Conservation (phyloP, 2,888 invertebrate genomes). For the Elmis aenea region DNA sequence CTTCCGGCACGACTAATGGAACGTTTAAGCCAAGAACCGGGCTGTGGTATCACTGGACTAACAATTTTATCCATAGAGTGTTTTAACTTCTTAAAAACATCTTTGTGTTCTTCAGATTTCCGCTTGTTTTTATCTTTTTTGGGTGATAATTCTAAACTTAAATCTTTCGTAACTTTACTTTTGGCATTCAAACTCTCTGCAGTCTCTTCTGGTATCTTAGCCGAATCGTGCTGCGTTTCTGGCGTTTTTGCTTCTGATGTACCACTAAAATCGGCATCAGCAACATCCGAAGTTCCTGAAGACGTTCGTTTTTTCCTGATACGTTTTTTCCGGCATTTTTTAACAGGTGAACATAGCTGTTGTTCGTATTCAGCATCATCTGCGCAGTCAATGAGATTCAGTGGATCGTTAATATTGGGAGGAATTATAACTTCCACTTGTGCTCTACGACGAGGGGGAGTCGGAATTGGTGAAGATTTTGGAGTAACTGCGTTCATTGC, state of each 20-base stretch:
- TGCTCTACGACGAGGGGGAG: slow-evolving; percentile 72
- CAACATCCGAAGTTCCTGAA: slow-evolving; percentile 39
- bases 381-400: slow-evolving; percentile 76
- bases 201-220: slow-evolving; percentile 40
- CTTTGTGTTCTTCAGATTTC: slow-evolving; percentile 53
- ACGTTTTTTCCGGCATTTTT: slow-evolving; percentile 57
- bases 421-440: slow-evolving; percentile 87
- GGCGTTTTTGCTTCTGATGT: slow-evolving; percentile 47
- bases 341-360: slow-evolving; percentile 66
- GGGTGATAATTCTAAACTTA: slow-evolving; percentile 35
- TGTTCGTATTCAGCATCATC: slow-evolving; percentile 81
- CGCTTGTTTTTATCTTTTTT: slow-evolving; percentile 55
- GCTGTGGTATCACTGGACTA: slow-evolving; percentile 86
- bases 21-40: slow-evolving; percentile 73
- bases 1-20: slow-evolving; percentile 32
- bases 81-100: slow-evolving; percentile 58
- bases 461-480: slow-evolving; percentile 84
- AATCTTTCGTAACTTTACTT: slow-evolving; percentile 32
- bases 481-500: slow-evolving; percentile 89
- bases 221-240: slow-evolving; percentile 42
- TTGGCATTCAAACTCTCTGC: slow-evolving; percentile 36
- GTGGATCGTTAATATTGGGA: slow-evolving; percentile 85
- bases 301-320: slow-evolving; percentile 58
- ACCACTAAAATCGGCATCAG: slow-evolving; percentile 23
- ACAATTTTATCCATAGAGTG: slow-evolving; percentile 82